phyloP scores from a whole-genome alignment of 2,888 invertebrate species.

The Zygothrica quintamaculata region DNA sequence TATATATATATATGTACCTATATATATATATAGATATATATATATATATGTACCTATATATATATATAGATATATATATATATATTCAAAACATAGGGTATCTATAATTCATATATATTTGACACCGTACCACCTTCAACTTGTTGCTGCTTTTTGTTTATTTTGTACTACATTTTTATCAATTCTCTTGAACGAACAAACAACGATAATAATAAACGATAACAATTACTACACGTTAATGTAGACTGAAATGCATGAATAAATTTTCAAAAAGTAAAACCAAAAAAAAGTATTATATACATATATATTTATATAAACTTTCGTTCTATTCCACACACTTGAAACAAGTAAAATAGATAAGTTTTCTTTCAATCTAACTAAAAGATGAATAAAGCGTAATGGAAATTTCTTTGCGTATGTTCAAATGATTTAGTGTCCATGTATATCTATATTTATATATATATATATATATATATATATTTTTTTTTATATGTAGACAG shows the following conservation, averaged over 20 bases:
- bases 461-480: constrained; percentile 8
- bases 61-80: too few species aligned
- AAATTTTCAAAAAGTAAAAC: constrained; percentile 42
- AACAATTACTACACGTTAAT: constrained; percentile 64
- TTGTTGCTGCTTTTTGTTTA: constrained; percentile 6
- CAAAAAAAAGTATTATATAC: too few species aligned
- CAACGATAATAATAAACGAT: constrained; percentile 55
- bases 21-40: background rate
- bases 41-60: too few species aligned
- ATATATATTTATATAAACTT: too few species aligned
- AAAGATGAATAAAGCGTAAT: constrained; percentile 53
- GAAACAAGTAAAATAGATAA: constrained; percentile 34
- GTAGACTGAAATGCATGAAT: constrained; percentile 50
- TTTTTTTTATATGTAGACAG: too few species aligned
- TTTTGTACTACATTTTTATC: constrained; percentile 58
- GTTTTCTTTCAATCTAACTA: constrained; percentile 38
- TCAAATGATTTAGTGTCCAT: constrained; percentile 39
- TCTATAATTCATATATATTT: constrained; percentile 1
- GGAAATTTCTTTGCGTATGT: constrained; percentile 57
- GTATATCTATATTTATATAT: background rate
- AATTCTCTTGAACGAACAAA: constrained; percentile 36
- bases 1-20: background rate
- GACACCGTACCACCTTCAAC: background rate
- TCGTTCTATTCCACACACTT: constrained; percentile 7
- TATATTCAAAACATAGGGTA: constrained; percentile 20